Conservation (phyloP, 2,797 vertebrate genomes). For the Danio jaintianensis region DNA sequence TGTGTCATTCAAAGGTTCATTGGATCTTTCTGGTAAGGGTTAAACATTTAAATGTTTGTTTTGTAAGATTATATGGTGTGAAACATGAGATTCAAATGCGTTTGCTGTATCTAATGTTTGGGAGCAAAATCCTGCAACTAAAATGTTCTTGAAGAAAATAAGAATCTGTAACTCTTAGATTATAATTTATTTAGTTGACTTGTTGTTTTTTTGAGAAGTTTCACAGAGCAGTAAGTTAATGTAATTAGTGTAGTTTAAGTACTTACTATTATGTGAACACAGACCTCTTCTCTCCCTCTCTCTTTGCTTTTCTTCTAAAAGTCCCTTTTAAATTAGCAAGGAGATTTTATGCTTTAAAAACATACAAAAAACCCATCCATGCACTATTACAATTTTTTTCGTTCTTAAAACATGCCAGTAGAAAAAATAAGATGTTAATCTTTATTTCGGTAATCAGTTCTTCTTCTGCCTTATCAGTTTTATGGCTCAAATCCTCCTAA, state of each 20-base stretch:
- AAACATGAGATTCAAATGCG: background rate
- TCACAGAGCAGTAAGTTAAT: slow-evolving; percentile 2
- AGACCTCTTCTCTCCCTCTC: background rate
- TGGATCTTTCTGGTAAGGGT: slow-evolving; percentile 56
- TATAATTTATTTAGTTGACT: background rate
- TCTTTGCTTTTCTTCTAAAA: background rate
- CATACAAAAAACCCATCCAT: background rate
- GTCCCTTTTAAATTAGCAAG: background rate
- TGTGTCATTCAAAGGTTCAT: slow-evolving; percentile 40
- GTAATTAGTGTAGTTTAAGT: slow-evolving; percentile 6
- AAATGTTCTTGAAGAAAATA: background rate
- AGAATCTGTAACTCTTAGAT: background rate
- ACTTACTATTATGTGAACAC: slow-evolving; percentile 1
- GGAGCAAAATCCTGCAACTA: background rate
- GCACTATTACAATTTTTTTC: background rate
- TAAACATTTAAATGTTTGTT: slow-evolving; percentile 36
- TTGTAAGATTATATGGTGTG: background rate
- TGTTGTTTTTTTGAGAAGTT: background rate
- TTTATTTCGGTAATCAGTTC: background rate
- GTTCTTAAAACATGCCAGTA: background rate
- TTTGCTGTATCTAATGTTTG: background rate
- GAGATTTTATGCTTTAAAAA: background rate
- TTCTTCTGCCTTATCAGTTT: slow-evolving; percentile 4
- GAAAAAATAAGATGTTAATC: background rate
- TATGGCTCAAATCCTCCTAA: slow-evolving; percentile 4